phyloP scores from a whole-genome alignment of 2,888 invertebrate genomes.

The Molanna angustata region DNA sequence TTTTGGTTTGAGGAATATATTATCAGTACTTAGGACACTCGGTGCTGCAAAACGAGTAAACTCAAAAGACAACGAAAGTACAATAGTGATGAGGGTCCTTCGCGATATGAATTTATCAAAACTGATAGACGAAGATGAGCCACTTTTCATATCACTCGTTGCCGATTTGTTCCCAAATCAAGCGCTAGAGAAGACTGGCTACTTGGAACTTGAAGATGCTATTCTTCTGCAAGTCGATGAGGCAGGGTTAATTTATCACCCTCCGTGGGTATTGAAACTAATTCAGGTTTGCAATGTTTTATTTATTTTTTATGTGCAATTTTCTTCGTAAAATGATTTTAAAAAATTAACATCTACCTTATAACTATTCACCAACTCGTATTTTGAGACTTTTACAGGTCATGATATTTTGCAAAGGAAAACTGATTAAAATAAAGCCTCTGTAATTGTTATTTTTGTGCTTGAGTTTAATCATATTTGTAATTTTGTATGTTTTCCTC shows the following conservation, averaged over 20 bases:
- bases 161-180: slow-evolving; percentile 96
- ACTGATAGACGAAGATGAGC: slow-evolving; percentile 95
- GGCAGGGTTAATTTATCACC: slow-evolving; percentile 81
- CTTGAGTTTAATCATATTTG: too few species aligned
- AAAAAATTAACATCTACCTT: too few species aligned
- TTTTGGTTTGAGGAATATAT: slow-evolving; percentile 91
- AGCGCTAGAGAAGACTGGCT: slow-evolving; percentile 85
- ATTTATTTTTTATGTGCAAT: too few species aligned
- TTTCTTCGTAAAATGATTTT: too few species aligned
- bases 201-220: slow-evolving; percentile 85
- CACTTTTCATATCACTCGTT: slow-evolving; percentile 93
- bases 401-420: too few species aligned
- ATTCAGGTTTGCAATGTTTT: slow-evolving; percentile 73
- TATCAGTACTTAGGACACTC: slow-evolving; percentile 89
- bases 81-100: slow-evolving; percentile 95
- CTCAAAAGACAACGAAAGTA: slow-evolving; percentile 89
- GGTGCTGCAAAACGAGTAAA: slow-evolving; percentile 91
- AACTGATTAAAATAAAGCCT: too few species aligned
- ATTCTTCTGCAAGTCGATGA: slow-evolving; percentile 81
- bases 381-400: too few species aligned
- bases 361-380: too few species aligned
- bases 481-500: too few species aligned
- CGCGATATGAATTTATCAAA: slow-evolving; percentile 98
- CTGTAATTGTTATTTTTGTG: too few species aligned
- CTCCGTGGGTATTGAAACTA: slow-evolving; percentile 93